Percentiles rank a stretch among this genome's conserved stretches.
These are phyloP conservation scores for Mythimna impura DNA, from an alignment of 2,888 invertebrate species.

Conservation along the genomic window DNA sequence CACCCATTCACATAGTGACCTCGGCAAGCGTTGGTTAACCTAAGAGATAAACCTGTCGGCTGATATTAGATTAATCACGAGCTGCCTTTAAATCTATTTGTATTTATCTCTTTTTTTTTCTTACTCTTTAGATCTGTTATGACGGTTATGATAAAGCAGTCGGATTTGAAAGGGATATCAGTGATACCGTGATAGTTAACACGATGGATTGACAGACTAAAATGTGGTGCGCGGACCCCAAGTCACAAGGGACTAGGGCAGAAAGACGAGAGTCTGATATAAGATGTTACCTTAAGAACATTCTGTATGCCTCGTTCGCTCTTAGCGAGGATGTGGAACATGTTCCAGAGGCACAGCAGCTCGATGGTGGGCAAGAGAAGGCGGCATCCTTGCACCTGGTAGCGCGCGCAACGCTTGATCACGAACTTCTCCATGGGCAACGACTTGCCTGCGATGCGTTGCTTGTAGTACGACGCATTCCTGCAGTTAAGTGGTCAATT, in stretches of 20 bases:
- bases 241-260: not conserved
- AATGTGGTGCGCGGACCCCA: not conserved
- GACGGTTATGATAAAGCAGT: too few species aligned
- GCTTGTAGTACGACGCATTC: conserved; percentile 95
- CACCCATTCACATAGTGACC: too few species aligned
- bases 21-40: too few species aligned
- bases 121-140: too few species aligned
- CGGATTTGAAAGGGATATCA: not conserved
- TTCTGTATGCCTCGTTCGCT: conserved; percentile 91
- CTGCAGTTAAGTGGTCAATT: conserved; percentile 80
- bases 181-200: not conserved
- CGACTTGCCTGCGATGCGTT: conserved; percentile 98
- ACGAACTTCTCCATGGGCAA: conserved; percentile 99
- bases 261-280: not conserved
- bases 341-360: conserved; percentile 97
- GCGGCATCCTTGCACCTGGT: conserved; percentile 92
- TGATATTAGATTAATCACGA: too few species aligned
- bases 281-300: conserved; percentile 88
- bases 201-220: not conserved
- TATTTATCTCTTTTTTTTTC: too few species aligned
- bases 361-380: conserved; percentile 96
- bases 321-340: conserved; percentile 95
- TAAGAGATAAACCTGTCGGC: too few species aligned
- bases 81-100: too few species aligned
- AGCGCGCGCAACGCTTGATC: conserved; percentile 95